A percentile compares a stretch with the other conserved stretches of the same genome.
Evolutionary conservation across 2,888 invertebrate genomes (phyloP).

Genomic region (Tipula helvola): DNA sequence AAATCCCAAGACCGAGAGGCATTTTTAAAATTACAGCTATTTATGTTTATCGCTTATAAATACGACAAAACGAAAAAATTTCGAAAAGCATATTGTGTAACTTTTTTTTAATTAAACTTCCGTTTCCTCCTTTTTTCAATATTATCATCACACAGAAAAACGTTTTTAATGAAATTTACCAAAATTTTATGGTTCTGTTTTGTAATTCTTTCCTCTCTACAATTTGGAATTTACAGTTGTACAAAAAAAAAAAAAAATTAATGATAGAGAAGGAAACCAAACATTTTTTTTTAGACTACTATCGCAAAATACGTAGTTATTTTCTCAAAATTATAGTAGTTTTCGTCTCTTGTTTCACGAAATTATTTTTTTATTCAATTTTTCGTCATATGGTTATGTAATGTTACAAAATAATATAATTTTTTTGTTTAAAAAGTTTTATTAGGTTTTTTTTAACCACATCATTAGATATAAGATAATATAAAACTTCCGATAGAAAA

Average conservation of each 20-base stretch:
- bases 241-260: neutral
- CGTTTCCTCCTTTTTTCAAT: neutral
- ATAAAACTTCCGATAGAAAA: constrained; percentile 4
- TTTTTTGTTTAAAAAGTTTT: neutral
- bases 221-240: neutral
- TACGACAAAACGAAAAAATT: neutral
- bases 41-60: neutral
- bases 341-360: neutral
- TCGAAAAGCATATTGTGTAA: neutral
- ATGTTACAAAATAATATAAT: neutral
- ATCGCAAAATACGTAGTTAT: neutral
- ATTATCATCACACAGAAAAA: neutral
- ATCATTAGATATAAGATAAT: neutral
- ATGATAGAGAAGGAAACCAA: neutral
- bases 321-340: neutral
- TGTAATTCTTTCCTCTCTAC: neutral
- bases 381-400: neutral
- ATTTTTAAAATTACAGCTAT: neutral
- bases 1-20: neutral
- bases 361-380: neutral
- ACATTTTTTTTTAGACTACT: neutral
- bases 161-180: neutral
- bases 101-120: neutral
- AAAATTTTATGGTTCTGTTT: neutral
- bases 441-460: neutral